phyloP scores from a whole-genome alignment of 2,797 vertebrate species.

The Sarcoramphus papa region DNA sequence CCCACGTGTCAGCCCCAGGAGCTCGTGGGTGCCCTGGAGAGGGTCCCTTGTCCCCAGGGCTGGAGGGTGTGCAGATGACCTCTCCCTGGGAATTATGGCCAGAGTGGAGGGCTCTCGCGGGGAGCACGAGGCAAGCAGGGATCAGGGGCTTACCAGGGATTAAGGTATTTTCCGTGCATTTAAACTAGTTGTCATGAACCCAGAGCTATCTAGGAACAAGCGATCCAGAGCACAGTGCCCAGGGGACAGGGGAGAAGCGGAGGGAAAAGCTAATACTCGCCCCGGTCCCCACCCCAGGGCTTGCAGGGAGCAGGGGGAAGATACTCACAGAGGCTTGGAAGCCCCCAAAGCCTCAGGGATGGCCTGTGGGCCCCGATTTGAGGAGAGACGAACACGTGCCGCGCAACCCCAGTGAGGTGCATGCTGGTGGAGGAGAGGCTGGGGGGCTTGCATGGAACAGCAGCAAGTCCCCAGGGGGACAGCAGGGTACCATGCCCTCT shows the following conservation, averaged over 20 bases:
- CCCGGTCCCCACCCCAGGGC: background rate
- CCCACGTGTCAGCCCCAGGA: rapidly evolving
- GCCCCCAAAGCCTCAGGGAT: background rate
- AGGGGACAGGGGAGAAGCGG: background rate
- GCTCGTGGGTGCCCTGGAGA: background rate
- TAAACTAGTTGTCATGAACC: background rate
- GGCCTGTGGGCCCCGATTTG: rapidly evolving
- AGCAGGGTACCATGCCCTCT: background rate
- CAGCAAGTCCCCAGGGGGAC: background rate
- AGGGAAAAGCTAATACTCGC: background rate
- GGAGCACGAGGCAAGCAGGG: background rate
- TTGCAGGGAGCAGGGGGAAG: background rate
- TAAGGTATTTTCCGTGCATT: conserved; percentile 31
- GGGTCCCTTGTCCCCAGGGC: background rate
- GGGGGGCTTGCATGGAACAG: rapidly evolving
- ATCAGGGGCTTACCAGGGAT: background rate
- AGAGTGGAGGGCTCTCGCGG: background rate
- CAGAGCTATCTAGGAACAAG: background rate
- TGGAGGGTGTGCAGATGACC: background rate
- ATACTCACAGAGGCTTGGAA: background rate
- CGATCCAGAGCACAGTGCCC: rapidly evolving
- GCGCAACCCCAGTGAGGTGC: background rate
- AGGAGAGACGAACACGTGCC: background rate
- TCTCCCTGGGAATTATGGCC: background rate
- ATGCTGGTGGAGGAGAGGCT: background rate